A percentile compares a stretch with the other conserved stretches of the same genome.
Evolutionary conservation across 2,888 invertebrate genomes (phyloP).

Genomic region (Hypolimnas misippus): DNA sequence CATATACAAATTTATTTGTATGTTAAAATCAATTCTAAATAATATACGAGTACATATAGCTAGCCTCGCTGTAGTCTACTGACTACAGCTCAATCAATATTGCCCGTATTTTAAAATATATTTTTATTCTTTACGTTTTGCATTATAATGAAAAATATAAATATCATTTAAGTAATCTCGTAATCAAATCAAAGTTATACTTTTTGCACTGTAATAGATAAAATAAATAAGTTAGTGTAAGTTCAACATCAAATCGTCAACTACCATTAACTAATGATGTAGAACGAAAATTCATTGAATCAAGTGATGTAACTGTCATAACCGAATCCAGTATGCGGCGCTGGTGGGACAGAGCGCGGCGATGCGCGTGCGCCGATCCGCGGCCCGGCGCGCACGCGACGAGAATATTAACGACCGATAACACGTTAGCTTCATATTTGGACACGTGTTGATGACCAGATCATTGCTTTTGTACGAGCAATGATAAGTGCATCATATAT

Average conservation of each 20-base stretch:
- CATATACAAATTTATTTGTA: no score
- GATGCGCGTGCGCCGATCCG: constrained; percentile 17
- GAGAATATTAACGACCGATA: constrained; percentile 17
- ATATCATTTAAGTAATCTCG: no score
- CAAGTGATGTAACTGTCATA: constrained; percentile 15
- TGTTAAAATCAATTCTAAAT: no score
- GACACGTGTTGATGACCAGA: constrained; percentile 30
- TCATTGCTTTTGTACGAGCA: not conserved
- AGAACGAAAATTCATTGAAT: not conserved
- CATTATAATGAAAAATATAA: no score
- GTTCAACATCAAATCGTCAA: not conserved
- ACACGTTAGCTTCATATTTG: constrained; percentile 17
- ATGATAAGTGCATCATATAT: not conserved
- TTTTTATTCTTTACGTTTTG: no score
- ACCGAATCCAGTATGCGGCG: constrained; percentile 13
- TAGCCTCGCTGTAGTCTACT: no score
- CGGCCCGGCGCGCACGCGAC: constrained; percentile 7
- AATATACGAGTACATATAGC: no score
- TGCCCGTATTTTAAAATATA: no score
- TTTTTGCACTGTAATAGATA: no score
- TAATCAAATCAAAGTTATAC: no score
- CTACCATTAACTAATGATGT: not conserved
- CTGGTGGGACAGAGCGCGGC: constrained; percentile 13
- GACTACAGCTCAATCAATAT: no score
- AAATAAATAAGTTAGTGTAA: no score